Percentiles rank a stretch among this genome's conserved stretches.
Evolutionary conservation across 1,140 invertebrate species (phyloP).

Genomic region (Pogonomyrmex barbatus): DNA sequence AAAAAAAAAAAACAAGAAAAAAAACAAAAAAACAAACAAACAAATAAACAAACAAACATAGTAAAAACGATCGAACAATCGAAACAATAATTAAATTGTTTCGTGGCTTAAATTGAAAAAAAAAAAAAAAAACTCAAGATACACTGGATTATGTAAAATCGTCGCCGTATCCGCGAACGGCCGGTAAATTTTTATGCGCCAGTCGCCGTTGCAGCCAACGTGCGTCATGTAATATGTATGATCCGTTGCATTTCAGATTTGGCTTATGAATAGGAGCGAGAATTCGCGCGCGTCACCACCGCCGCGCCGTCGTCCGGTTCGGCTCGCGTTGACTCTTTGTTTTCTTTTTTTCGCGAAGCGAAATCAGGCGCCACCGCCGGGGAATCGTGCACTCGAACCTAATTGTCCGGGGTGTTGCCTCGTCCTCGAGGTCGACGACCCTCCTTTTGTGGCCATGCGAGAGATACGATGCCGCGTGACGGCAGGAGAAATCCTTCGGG

Average conservation of each 20-base stretch:
- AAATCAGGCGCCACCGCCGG: background rate
- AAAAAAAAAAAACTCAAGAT: slow-evolving; percentile 1
- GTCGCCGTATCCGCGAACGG: slow-evolving; percentile 25
- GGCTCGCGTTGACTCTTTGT: background rate
- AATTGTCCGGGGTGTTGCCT: slow-evolving; percentile 65
- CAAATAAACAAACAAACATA: too few relatives aligned
- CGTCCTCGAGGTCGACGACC: slow-evolving; percentile 51
- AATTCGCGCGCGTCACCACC: background rate
- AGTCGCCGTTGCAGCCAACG: background rate
- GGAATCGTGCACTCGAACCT: slow-evolving; percentile 34
- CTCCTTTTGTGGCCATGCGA: slow-evolving; percentile 55
- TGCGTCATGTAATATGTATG: slow-evolving; percentile 60
- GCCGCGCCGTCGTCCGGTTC: background rate
- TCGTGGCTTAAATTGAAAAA: background rate
- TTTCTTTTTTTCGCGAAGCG: too few relatives aligned
- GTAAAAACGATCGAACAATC: background rate
- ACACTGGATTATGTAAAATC: slow-evolving; percentile 43
- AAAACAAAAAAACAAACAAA: too few relatives aligned
- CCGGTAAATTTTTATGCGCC: slow-evolving; percentile 41
- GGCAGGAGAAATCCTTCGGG: slow-evolving; percentile 52
- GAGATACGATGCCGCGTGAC: background rate
- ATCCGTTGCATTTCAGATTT: slow-evolving; percentile 62
- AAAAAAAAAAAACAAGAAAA: background rate
- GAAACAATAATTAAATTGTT: slow-evolving; percentile 42
- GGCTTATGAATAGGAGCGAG: slow-evolving; percentile 59